Conservation (phyloP, 2,888 invertebrate genomes). For the Lumbricus terrestris region DNA sequence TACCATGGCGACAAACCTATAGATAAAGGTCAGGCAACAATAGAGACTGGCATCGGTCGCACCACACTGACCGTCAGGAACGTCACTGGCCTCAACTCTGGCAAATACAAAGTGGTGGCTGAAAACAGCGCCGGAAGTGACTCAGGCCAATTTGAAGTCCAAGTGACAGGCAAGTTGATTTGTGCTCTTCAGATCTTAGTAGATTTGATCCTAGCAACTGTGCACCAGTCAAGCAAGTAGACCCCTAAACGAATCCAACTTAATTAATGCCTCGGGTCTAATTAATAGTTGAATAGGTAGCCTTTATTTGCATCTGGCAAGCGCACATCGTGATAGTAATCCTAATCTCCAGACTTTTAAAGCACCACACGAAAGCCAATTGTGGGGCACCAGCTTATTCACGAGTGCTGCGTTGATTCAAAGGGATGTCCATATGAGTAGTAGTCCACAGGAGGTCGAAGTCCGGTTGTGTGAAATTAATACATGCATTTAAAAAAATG, state of each 20-base stretch:
- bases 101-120: slow-evolving; percentile 40
- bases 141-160: slow-evolving; percentile 33
- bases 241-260: background rate
- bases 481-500: too few relatives aligned
- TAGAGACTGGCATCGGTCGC: slow-evolving; percentile 26
- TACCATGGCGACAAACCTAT: slow-evolving; percentile 29
- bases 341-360: too few relatives aligned
- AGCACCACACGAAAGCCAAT: too few relatives aligned
- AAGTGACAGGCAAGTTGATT: slow-evolving; percentile 37
- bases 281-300: background rate
- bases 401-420: too few relatives aligned
- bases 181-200: background rate
- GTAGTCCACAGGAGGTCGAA: too few relatives aligned
- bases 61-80: slow-evolving; percentile 33
- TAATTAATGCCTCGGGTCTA: background rate
- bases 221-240: background rate
- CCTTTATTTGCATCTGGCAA: too few relatives aligned
- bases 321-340: too few relatives aligned
- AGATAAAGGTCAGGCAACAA: slow-evolving; percentile 10
- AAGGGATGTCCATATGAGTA: too few relatives aligned
- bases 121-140: slow-evolving; percentile 68
- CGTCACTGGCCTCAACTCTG: slow-evolving; percentile 28
- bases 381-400: too few relatives aligned
- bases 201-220: background rate
- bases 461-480: too few relatives aligned